Evolutionary conservation across 2,888 invertebrate genomes (phyloP).

Genomic region (Elegia similella): DNA sequence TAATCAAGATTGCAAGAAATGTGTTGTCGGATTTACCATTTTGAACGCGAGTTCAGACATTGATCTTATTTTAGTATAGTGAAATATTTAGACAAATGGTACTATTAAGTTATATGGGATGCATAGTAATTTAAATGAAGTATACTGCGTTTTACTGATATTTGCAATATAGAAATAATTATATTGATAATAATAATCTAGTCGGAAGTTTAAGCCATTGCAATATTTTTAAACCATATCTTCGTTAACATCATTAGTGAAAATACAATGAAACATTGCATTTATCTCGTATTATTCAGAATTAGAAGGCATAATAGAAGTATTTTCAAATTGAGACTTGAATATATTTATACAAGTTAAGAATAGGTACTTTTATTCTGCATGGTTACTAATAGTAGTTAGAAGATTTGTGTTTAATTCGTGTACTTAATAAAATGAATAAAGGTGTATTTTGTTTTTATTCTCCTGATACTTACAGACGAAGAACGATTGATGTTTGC

Average conservation of each 20-base stretch:
- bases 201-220: conserved; percentile 80
- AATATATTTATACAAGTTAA: conserved; percentile 39
- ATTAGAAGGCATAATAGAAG: conserved; percentile 28
- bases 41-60: conserved; percentile 4
- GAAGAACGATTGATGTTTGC: too few relatives aligned
- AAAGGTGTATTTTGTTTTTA: conserved; percentile 21
- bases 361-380: conserved; percentile 39
- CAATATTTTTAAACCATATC: conserved; percentile 62
- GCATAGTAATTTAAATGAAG: conserved; percentile 2
- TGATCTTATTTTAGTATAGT: conserved; percentile 14
- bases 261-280: conserved; percentile 46
- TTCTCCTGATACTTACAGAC: neutral
- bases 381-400: conserved; percentile 61
- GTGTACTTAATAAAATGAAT: conserved; percentile 58
- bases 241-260: conserved; percentile 42
- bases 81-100: conserved; percentile 20
- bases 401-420: conserved; percentile 52
- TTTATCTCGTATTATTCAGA: conserved; percentile 43
- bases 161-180: conserved; percentile 67
- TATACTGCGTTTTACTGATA: conserved; percentile 17
- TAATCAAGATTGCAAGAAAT: neutral
- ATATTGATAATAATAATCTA: conserved; percentile 75
- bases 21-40: conserved; percentile 14
- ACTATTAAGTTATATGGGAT: conserved; percentile 17
- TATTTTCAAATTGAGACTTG: conserved; percentile 32